Evolutionary conservation across 2,797 vertebrate genomes (phyloP), one percentile per base, ranked within the genome.

Genomic region (Siniperca undulata): DNA sequence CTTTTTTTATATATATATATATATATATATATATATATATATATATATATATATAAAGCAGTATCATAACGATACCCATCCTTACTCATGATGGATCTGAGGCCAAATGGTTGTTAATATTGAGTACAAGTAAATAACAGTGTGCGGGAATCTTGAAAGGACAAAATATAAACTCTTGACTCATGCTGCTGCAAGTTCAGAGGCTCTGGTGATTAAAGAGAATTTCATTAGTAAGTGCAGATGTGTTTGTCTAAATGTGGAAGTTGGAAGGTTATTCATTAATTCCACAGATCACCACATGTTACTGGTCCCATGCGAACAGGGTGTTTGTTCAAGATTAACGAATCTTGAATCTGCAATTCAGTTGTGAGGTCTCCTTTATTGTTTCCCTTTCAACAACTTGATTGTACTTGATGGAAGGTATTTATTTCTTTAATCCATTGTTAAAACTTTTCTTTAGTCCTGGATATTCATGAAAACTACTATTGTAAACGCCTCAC

Each of bases 361-460:
- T 65, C 19, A 67, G 38, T 27, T 70, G 4, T 0, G 46, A 70
- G n/a, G 40, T n/a, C 27, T 56, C 5, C 0, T 58, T 74, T 6
- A 22, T 48, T 55, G 50, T 53, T 62, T 72, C 24, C 6, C 24
- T 52, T 70, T 55, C 3, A 83, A 42, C 22, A 48, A 68, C 56
- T 24, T 4, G 6, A 61, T 11, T 68, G 24, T 44, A 19, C 7
- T 70, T 17, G 11, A 38, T 56, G 36, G 53, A 42, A 61, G 36
- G n/a, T 46, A 0, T 53, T 83, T 58, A 22, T 77, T 46, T 38
- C 9, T 30, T 77, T 17, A 22, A 48, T 69, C 1, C 19, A 0
- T 36, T 38, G 60, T 80, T 55, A 20, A 69, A 74, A 71, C 48
- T 67, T 80, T 64, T 20, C 30, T 72, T 80, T 46, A 38, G 42